phyloP scores from a whole-genome alignment of 2,797 vertebrate species.

The Danio jaintianensis region DNA sequence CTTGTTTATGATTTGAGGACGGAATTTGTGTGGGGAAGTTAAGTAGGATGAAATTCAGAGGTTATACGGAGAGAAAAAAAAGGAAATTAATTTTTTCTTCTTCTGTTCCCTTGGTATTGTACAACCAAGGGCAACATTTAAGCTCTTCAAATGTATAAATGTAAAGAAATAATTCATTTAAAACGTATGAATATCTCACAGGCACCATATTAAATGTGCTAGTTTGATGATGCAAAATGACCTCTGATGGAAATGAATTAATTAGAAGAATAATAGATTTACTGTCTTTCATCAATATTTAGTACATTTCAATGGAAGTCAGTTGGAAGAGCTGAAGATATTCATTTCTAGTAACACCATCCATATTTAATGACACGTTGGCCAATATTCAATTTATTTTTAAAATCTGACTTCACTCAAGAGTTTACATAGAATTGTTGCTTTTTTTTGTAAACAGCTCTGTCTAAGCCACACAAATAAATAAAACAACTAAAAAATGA shows the following conservation, averaged over 20 bases:
- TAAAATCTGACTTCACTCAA: slow-evolving; percentile 11
- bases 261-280: slow-evolving; percentile 8
- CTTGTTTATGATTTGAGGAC: slow-evolving; percentile 2
- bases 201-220: background rate
- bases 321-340: slow-evolving; percentile 3
- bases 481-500: background rate
- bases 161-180: slow-evolving; percentile 6
- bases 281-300: slow-evolving; percentile 32
- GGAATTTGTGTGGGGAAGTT: background rate
- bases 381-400: background rate
- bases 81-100: background rate
- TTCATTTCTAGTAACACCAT: slow-evolving; percentile 27
- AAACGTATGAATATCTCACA: background rate
- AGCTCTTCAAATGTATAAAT: background rate
- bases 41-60: slow-evolving; percentile 5
- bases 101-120: background rate
- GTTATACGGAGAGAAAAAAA: background rate
- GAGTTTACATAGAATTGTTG: background rate
- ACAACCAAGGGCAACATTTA: slow-evolving; percentile 2
- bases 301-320: slow-evolving; percentile 13
- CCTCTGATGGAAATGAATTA: background rate
- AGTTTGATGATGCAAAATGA: background rate
- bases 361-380: slow-evolving; percentile 29
- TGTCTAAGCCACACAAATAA: background rate
- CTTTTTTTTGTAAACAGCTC: slow-evolving; percentile 28